Base-by-base conservation (phyloP, 2,113 vertebrate genomes). In the Mixornis gularis region DNA sequence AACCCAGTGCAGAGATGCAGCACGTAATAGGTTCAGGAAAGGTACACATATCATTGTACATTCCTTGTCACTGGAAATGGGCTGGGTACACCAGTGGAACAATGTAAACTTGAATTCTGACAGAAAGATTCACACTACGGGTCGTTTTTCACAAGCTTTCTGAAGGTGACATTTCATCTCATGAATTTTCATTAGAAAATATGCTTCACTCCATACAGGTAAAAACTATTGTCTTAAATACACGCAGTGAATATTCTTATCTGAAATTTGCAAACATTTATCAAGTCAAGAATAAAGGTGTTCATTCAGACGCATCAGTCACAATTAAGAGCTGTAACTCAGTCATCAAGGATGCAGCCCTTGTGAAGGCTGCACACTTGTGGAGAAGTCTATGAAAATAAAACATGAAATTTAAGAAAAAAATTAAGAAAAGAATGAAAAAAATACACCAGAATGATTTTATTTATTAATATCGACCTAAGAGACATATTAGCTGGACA, bases 171-270 rank as follows among this genome's bases (percentile, higher is more conserved):
- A 36, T 86, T 92, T 85, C 30, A 52, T 43, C 60, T 89, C 59
- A 85, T 78, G 64, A 80, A 90, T 92, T 94, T 91, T 78, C 60
- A 74, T 70, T 34, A 77, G 63, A 85, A 79, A 86, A 59, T 44
- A 27, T 4, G 17, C 58, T 89, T 89, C 36, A 58, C 15, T 90
- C 9, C 1, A 0, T n/a, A 64, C 13, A 78, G 62, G 27, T 76
- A 13, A 73, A 93, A 83, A 18, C 40, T 79, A 32, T 79, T 85
- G 48, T 79, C 48, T 90, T 79, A 79, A 79, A 73, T 62, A 63
- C 17, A 62, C 25, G 32, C 60, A 34, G 30, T 41, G 52, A 91
- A 70, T 77, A 68, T 60, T 73, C 46, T 46, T 64, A n/a, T 30
- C 34, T 79, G 63, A 77, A 91, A 63, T 80, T 73, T 79, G 7